phyloP scores from a whole-genome alignment of 1,140 invertebrate species.

The Drosophila pectinifera region DNA sequence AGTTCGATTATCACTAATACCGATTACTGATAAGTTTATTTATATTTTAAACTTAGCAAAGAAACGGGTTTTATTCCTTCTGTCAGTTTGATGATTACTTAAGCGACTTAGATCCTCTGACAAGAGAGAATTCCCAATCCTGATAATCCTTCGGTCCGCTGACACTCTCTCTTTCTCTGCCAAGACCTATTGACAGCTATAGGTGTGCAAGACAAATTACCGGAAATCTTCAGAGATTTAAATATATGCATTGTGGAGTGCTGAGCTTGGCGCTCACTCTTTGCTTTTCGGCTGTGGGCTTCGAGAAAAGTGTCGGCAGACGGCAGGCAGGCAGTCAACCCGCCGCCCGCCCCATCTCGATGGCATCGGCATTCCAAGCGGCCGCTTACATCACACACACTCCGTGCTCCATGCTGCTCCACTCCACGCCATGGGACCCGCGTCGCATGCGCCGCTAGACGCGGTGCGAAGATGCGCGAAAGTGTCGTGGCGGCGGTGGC shows the following conservation, averaged over 20 bases:
- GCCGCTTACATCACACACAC: slow-evolving; percentile 57
- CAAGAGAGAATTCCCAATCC: no score
- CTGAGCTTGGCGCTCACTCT: slow-evolving; percentile 9
- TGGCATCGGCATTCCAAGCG: slow-evolving; percentile 35
- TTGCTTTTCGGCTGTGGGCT: slow-evolving; percentile 23
- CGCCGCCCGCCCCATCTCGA: slow-evolving; percentile 43
- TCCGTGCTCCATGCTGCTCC: not conserved
- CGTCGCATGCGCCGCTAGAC: slow-evolving; percentile 33
- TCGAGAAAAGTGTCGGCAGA: slow-evolving; percentile 51
- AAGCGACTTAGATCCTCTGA: not conserved
- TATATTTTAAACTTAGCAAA: not conserved
- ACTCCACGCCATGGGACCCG: slow-evolving; percentile 8
- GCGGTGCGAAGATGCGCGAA: slow-evolving; percentile 66
- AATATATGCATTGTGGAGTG: slow-evolving; percentile 24
- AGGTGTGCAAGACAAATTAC: slow-evolving; percentile 36
- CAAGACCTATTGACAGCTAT: not conserved
- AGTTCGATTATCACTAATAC: not conserved
- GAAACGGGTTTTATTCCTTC: not conserved
- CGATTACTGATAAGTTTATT: not conserved
- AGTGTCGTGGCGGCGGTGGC: slow-evolving; percentile 38
- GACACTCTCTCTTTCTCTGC: not conserved
- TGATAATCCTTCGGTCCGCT: not conserved
- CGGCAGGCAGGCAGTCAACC: slow-evolving; percentile 43
- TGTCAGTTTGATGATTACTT: not conserved
- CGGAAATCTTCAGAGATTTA: slow-evolving; percentile 62